Evolutionary conservation across 2,113 vertebrate species (phyloP), one percentile per base, ranked within the genome.

Genomic region (human (Homo sapiens)): DNA sequence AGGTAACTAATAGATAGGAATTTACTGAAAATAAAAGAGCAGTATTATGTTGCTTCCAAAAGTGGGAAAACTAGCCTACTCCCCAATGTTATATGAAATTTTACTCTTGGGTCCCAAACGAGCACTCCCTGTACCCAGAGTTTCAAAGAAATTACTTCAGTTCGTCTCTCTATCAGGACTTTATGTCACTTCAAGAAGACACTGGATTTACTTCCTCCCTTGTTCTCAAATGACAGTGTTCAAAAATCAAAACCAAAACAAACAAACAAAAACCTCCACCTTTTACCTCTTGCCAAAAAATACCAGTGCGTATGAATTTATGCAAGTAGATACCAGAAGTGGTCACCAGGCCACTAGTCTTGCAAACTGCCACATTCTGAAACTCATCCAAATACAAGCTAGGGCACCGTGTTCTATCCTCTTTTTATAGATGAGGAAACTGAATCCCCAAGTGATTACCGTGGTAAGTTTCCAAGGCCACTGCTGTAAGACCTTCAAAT

Each of bases 141-240:
- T 90, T n/a, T 45, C 43, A 94, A 57, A 83, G 30, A 66, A 59
- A 61, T 52, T 87, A 66, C 16, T 25, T 35, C 27, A 73, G 57
- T 18, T 35, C 38, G 59, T 64, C 4, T 81, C 16, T 89, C 25
- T 79, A 30, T 50, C 14, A 78, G 18, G 43, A 89, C 72, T 88
- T 89, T 48, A n/a, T 57, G 40, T 30, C 32, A 40, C 14, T 92
- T 87, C 66, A 85, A 86, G 57, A 35, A 12, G 18, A 78, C 66
- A 23, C 2, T 96, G 57, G 16, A 12, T 95, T 96, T 72, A 95
- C 38, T 9, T 79, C 14, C 27, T 81, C 82, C 61, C 50, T 89
- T 70, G 16, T 93, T 96, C 27, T 61, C 94, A 79, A 86, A 75
- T 75, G 30, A 76, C 70, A 96, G 32, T 68, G n/a, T 55, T 94